phyloP scores from a whole-genome alignment of 1,140 invertebrate species.

The Ladona fulva region DNA sequence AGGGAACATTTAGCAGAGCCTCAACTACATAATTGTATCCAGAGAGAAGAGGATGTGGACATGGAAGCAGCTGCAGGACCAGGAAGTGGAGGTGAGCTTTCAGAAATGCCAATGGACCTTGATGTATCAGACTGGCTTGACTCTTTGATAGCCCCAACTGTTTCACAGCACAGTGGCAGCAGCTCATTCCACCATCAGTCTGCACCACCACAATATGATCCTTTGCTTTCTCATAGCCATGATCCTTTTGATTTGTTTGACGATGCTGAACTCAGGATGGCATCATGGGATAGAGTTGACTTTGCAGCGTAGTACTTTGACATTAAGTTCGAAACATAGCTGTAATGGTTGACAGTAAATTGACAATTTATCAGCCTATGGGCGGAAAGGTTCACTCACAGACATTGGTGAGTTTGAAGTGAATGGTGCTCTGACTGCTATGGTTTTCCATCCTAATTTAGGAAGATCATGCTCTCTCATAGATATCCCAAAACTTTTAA shows the following conservation, averaged over 20 bases:
- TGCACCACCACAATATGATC: slow-evolving; percentile 44
- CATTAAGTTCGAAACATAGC: too few relatives aligned
- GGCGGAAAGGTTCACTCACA: not conserved
- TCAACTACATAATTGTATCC: slow-evolving; percentile 11
- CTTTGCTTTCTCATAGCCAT: slow-evolving; percentile 48
- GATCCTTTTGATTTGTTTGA: slow-evolving; percentile 63
- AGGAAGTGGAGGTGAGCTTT: slow-evolving; percentile 27
- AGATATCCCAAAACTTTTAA: too few relatives aligned
- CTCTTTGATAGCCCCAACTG: slow-evolving; percentile 43
- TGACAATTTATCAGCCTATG: not conserved
- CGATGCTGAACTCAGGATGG: slow-evolving; percentile 53
- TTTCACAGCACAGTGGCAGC: slow-evolving; percentile 24
- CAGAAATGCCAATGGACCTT: slow-evolving; percentile 55
- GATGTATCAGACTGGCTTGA: slow-evolving; percentile 64
- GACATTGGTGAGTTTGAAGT: too few relatives aligned
- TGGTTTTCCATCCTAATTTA: too few relatives aligned
- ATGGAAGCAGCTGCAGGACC: slow-evolving; percentile 22
- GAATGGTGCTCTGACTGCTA: too few relatives aligned
- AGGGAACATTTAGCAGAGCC: slow-evolving; percentile 14
- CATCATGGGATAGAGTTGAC: slow-evolving; percentile 53
- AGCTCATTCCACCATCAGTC: slow-evolving; percentile 28
- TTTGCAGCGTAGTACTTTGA: slow-evolving; percentile 44
- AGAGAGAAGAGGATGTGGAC: slow-evolving; percentile 18
- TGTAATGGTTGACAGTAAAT: not conserved
- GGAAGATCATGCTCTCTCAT: too few relatives aligned